phyloP scores from a whole-genome alignment of 30 jellyfish, hydroid and myxozoan species.

The Phacellophora camtschatica region DNA sequence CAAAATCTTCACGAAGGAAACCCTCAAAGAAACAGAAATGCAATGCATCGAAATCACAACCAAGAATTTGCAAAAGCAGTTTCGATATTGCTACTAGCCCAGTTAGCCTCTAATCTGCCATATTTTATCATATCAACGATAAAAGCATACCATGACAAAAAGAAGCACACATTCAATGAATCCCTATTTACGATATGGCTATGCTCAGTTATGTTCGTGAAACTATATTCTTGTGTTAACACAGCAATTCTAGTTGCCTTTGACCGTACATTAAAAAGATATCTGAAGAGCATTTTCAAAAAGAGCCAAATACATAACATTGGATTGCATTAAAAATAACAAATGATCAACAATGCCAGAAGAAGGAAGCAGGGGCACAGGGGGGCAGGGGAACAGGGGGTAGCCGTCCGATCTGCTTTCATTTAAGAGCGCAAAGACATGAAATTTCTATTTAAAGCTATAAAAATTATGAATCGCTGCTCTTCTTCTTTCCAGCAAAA shows the following conservation, averaged over 20 bases:
- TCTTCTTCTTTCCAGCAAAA: too few species aligned
- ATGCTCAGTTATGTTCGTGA: background rate
- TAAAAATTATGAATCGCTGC: too few species aligned
- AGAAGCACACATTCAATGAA: background rate
- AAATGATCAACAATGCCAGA: too few species aligned
- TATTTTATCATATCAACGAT: background rate
- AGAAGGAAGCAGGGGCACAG: too few species aligned
- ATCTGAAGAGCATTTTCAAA: background rate
- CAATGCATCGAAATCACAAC: background rate
- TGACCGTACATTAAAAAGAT: background rate
- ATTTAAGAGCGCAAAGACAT: too few species aligned
- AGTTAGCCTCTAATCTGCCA: too few species aligned
- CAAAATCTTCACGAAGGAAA: background rate
- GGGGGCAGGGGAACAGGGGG: too few species aligned
- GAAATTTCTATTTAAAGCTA: too few species aligned
- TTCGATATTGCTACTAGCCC: too few species aligned
- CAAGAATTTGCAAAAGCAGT: constrained; percentile 16
- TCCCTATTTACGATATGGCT: background rate
- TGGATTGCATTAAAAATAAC: too few species aligned
- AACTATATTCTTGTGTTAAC: background rate
- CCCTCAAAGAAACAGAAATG: background rate
- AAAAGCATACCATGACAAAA: background rate
- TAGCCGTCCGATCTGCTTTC: too few species aligned
- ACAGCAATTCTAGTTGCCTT: background rate
- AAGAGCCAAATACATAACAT: too few species aligned